Percentiles rank a stretch among this genome's conserved stretches.
Evolutionary conservation across 2,888 invertebrate species (phyloP).

Genomic region (Elysia crispata): DNA sequence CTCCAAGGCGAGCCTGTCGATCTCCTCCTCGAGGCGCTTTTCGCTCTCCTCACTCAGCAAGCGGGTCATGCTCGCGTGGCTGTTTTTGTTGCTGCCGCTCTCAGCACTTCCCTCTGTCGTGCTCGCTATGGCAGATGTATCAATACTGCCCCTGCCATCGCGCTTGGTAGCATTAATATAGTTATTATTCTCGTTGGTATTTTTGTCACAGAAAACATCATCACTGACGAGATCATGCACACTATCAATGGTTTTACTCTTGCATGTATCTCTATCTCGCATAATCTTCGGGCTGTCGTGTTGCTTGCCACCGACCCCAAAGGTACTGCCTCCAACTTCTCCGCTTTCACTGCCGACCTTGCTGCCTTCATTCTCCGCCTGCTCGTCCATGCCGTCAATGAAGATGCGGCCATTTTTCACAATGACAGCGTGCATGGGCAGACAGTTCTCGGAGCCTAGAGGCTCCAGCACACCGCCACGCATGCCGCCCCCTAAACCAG

Average conservation of each 20-base stretch:
- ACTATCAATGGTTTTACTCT: background rate
- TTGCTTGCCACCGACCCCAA: background rate
- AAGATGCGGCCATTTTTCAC: slow-evolving; percentile 54
- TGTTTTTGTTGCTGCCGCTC: background rate
- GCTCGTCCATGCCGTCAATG: slow-evolving; percentile 49
- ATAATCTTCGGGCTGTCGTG: too few relatives aligned
- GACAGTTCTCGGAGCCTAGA: slow-evolving; percentile 35
- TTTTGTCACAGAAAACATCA: background rate
- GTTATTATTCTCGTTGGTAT: background rate
- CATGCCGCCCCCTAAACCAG: slow-evolving; percentile 11
- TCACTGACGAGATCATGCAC: background rate
- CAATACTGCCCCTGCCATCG: background rate
- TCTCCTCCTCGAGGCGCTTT: slow-evolving; percentile 35
- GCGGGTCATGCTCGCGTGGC: background rate
- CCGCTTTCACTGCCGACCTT: too few relatives aligned
- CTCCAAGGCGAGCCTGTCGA: slow-evolving; percentile 33
- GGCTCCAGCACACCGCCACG: slow-evolving; percentile 46
- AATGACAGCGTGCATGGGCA: slow-evolving; percentile 53
- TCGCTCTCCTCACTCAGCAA: too few relatives aligned
- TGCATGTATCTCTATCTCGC: too few relatives aligned
- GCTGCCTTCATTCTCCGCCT: slow-evolving; percentile 30
- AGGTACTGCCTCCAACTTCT: background rate
- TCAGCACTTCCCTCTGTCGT: background rate
- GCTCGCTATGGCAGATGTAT: too few relatives aligned
- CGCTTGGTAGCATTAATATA: background rate